Percentiles rank a stretch among this genome's conserved stretches.
Conservation (phyloP, 2,113 vertebrate genomes). For the Uria aalge region DNA sequence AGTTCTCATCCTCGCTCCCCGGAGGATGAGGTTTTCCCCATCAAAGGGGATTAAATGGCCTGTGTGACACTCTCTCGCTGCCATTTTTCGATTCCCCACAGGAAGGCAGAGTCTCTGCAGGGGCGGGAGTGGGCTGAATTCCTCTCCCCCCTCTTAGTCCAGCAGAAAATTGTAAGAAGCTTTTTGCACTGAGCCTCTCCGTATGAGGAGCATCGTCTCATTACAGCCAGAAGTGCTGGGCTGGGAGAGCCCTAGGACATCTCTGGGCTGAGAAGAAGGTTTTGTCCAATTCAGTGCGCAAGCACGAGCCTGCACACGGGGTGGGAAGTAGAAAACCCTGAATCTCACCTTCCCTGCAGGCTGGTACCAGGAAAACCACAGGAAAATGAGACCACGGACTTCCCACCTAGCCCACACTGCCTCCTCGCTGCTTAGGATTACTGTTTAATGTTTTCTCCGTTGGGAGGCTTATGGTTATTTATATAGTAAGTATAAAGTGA, state of each 20-base stretch:
- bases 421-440: not conserved
- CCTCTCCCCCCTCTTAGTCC: not conserved
- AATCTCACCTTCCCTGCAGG: not conserved
- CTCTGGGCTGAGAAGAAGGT: not conserved
- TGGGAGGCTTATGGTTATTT: not conserved
- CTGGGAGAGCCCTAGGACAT: not conserved
- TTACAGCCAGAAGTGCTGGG: not conserved
- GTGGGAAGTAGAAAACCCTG: not conserved
- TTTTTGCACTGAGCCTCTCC: not conserved
- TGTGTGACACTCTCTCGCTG: too few species aligned
- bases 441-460: not conserved
- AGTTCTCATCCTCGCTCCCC: not conserved
- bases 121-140: not conserved
- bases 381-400: fast-evolving
- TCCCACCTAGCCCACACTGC: not conserved
- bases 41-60: not conserved
- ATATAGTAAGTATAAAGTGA: not conserved
- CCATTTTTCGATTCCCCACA: not conserved
- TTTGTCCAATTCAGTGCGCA: not conserved
- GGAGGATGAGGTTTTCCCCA: not conserved
- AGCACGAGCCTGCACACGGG: fast-evolving
- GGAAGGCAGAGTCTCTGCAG: not conserved
- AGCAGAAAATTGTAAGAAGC: not conserved
- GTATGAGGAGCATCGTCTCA: not conserved
- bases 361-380: not conserved